These are phyloP conservation scores for Cephalopterus ornatus DNA, from an alignment of 2,113 vertebrate genomes.

Conservation along the genomic window DNA sequence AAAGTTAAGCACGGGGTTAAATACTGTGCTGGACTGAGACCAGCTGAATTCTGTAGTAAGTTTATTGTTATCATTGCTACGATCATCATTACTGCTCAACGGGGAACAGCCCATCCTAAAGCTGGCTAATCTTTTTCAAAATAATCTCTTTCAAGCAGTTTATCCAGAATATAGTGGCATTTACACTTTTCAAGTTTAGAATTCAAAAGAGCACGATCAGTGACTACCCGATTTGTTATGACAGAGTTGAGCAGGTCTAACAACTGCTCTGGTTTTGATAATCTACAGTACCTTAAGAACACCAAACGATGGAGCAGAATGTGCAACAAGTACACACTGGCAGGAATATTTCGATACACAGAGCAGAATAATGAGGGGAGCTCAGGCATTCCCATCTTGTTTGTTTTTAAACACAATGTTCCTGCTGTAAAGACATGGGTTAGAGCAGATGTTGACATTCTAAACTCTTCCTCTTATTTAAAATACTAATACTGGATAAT, in stretches of 20 bases:
- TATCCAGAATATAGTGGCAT: not conserved
- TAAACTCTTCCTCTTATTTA: not conserved
- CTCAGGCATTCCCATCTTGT: not conserved
- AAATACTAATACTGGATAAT: conserved; percentile 54
- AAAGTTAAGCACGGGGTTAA: not conserved
- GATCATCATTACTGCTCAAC: not conserved
- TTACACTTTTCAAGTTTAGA: not conserved
- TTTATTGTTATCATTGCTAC: not conserved
- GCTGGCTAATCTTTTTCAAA: not conserved
- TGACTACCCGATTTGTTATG: accelerated
- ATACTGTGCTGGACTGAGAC: not conserved
- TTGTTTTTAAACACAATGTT: conserved; percentile 29
- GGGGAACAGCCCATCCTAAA: not conserved
- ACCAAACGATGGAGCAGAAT: not conserved
- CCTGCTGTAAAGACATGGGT: not conserved
- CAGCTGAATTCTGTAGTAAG: not conserved
- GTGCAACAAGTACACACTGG: not conserved
- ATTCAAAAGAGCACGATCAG: not conserved
- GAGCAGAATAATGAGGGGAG: not conserved
- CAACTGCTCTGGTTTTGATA: not conserved
- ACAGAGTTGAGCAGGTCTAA: not conserved
- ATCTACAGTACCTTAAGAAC: not conserved
- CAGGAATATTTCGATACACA: not conserved
- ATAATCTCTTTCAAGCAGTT: not conserved
- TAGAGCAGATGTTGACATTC: not conserved